These are phyloP conservation scores for Lordiphosa mommai DNA, from an alignment of 1,140 invertebrate species.

Conservation along the genomic window DNA sequence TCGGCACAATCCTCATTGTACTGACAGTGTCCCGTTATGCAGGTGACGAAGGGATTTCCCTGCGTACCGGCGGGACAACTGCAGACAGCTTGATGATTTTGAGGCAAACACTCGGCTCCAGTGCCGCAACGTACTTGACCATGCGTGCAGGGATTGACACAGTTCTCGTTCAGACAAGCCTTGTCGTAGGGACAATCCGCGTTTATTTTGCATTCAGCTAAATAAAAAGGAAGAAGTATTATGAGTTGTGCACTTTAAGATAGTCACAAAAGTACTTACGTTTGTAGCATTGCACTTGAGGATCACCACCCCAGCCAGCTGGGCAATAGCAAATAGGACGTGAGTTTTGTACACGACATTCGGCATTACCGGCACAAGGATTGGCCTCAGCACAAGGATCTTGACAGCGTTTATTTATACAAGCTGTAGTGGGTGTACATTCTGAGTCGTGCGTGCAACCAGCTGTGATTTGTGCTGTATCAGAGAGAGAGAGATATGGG, in stretches of 20 bases:
- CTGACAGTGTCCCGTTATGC: slow-evolving; percentile 90
- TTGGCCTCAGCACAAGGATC: slow-evolving; percentile 88
- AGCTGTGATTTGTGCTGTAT: slow-evolving; percentile 79
- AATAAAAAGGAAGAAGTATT: slow-evolving; percentile 52
- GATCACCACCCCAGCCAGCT: slow-evolving; percentile 91
- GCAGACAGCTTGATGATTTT: slow-evolving; percentile 89
- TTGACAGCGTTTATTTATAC: slow-evolving; percentile 88
- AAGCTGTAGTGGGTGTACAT: slow-evolving; percentile 88
- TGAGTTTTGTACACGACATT: slow-evolving; percentile 87
- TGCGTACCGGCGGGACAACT: slow-evolving; percentile 91
- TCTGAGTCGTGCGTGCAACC: slow-evolving; percentile 87
- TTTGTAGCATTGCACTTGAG: slow-evolving; percentile 91
- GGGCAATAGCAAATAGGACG: slow-evolving; percentile 90
- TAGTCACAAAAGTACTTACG: slow-evolving; percentile 82
- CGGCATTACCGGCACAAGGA: slow-evolving; percentile 89
- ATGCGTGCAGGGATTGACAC: slow-evolving; percentile 87
- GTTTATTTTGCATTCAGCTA: slow-evolving; percentile 91
- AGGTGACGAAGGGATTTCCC: slow-evolving; percentile 89
- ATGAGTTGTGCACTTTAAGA: too few relatives aligned
- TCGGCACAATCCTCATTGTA: slow-evolving; percentile 94
- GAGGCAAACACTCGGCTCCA: slow-evolving; percentile 87
- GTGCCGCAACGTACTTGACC: slow-evolving; percentile 86
- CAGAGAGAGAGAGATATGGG: too few relatives aligned
- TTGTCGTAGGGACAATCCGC: slow-evolving; percentile 93
- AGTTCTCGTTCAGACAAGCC: slow-evolving; percentile 88